Conservation (phyloP, 2,797 vertebrate genomes). For the Gallinago nigripennis region DNA sequence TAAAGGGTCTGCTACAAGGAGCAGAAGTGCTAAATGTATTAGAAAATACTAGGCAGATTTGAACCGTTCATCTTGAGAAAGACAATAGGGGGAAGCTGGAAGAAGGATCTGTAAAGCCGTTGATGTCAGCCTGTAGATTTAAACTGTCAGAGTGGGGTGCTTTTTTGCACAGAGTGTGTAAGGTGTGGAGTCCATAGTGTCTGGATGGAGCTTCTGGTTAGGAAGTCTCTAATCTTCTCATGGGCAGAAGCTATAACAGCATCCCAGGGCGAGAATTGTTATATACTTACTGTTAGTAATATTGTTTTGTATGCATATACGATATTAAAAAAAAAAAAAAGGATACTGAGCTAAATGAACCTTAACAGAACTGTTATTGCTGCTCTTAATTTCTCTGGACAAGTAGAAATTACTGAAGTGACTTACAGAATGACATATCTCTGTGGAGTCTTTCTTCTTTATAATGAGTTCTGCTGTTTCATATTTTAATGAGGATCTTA, state of each 20-base stretch:
- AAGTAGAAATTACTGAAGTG: neutral
- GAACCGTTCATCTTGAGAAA: neutral
- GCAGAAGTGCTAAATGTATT: neutral
- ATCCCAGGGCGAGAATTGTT: neutral
- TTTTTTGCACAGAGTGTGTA: neutral
- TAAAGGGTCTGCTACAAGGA: neutral
- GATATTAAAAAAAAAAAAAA: neutral
- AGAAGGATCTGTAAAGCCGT: neutral
- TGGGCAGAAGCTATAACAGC: neutral
- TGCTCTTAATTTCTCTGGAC: neutral
- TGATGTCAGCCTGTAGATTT: neutral
- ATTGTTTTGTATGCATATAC: neutral
- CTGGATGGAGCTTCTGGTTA: neutral
- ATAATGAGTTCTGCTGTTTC: neutral
- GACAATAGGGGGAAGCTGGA: neutral
- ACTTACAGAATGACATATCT: neutral
- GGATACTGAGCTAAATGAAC: neutral
- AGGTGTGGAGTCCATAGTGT: neutral
- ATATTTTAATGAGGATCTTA: conserved; percentile 25
- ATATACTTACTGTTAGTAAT: neutral
- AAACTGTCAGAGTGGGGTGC: neutral
- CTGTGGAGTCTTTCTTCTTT: neutral
- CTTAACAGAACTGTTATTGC: neutral
- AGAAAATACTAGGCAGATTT: neutral
- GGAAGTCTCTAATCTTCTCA: neutral